Base-by-base conservation (phyloP, 2,888 invertebrate species). In the Dolichomitus sp. region DNA sequence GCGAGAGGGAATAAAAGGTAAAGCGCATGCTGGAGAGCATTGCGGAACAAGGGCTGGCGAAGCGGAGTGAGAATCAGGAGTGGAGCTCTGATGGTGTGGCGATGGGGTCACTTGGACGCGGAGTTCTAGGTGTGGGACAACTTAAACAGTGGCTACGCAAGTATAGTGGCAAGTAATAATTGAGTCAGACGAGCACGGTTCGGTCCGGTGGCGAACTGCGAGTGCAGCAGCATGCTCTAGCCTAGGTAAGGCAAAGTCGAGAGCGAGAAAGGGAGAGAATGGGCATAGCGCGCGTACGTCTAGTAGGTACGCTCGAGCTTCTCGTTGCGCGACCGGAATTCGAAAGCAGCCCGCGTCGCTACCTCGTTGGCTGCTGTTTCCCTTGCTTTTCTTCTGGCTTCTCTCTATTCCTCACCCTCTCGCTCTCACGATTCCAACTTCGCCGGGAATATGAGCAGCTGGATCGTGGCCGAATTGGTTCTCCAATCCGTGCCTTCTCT, bases 131-230 rank as follows among this genome's bases (percentile, higher is more conserved):
- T 65, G 81, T 57, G 61, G 78, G 80, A 74, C 83, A 91, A 91
- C 91, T 90, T 91, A 91, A 91, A 91, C 90, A 91, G 86, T 86
- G 85, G 86, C 88, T 88, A 89, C 72, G 89, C 89, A 89, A 91
- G 89, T 89, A 61, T 37, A 89, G 89, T 87, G 87, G 89, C 88
- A 88, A 89, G 89, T 91, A 90, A 91, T 91, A 91, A 91, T 91
- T 90, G 91, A 91, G 90, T 90, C 90, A 89, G 87, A 86, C 89
- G 86, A 88, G 88, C 87, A 87, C 88, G 86, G 83, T 83, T 82
- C 79, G 85, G 84, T 83, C 83, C 81, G 74, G 80, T 73, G 80
- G 83, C 76, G 85, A 79, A 81, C 81, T 59, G 30, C 45, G 50
- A 11, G 69, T n/a, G 45, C 42, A 37, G 63, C 65, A 23, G 63